Percentiles rank a stretch among this genome's conserved stretches.
These are phyloP conservation scores for Channallabes apus DNA, from an alignment of 2,797 vertebrate genomes.

Conservation along the genomic window DNA sequence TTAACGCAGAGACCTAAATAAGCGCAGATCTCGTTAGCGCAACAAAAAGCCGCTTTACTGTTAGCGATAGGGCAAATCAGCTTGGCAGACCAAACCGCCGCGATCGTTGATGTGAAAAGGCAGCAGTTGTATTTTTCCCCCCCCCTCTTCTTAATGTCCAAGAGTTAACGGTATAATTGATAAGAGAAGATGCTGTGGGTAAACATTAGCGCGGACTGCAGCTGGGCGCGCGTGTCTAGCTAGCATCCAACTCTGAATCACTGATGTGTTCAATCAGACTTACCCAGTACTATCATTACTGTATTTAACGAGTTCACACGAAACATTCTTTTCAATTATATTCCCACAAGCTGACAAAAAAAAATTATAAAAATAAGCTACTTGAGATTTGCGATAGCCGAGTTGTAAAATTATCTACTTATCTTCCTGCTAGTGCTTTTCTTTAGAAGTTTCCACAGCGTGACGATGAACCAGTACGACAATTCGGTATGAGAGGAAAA, in stretches of 20 bases:
- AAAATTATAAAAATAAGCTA: not conserved
- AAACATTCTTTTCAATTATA: not conserved
- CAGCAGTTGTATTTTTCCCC: not conserved
- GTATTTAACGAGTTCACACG: not conserved
- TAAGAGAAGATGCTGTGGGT: not conserved
- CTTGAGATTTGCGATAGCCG: not conserved
- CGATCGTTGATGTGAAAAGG: not conserved
- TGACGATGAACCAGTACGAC: not conserved
- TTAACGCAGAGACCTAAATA: constrained; percentile 74
- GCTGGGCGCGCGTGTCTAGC: not conserved
- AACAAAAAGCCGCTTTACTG: constrained; percentile 82
- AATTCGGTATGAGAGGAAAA: not conserved
- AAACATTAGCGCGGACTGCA: not conserved
- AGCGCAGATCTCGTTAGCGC: constrained; percentile 76
- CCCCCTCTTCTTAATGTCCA: not conserved
- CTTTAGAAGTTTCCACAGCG: not conserved
- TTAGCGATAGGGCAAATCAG: constrained; percentile 79
- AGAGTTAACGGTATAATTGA: not conserved
- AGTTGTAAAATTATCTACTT: not conserved
- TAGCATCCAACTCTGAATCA: not conserved
- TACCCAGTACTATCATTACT: not conserved
- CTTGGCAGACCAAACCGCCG: constrained; percentile 46
- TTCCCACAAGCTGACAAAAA: not conserved
- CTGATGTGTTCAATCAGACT: not conserved
- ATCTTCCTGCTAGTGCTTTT: not conserved